These are phyloP conservation scores for Lepus americanus DNA, from an alignment of 2,113 vertebrate genomes.

Conservation along the genomic window DNA sequence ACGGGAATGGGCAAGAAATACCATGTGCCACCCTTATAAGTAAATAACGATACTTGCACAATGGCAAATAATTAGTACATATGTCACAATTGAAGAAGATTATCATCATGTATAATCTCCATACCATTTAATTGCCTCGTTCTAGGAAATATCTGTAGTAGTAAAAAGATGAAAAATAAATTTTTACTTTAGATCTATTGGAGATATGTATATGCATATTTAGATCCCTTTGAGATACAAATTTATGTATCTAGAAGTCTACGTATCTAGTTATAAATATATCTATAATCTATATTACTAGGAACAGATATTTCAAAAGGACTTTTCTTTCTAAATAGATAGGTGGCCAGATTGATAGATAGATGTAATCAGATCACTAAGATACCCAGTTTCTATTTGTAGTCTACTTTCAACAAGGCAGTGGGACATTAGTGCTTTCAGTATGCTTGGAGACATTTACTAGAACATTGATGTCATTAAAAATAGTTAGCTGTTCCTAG, in stretches of 20 bases:
- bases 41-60: neutral
- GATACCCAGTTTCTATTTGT: conserved; percentile 47
- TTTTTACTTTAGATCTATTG: neutral
- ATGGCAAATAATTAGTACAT: conserved; percentile 16
- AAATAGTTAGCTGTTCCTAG: conserved; percentile 79
- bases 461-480: conserved; percentile 72
- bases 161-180: neutral
- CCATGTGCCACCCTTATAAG: neutral
- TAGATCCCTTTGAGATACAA: neutral
- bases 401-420: conserved; percentile 64
- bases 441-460: conserved; percentile 58
- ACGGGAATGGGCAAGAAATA: conserved; percentile 28
- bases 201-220: neutral
- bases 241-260: neutral
- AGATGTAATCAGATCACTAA: conserved; percentile 24
- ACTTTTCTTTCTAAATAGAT: neutral
- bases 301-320: neutral
- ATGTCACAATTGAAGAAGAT: conserved; percentile 17
- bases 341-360: neutral
- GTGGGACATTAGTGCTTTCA: conserved; percentile 66
- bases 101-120: conserved; percentile 1
- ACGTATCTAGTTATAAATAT: neutral
- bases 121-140: conserved; percentile 49
- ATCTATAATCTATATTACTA: neutral
- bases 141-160: conserved; percentile 33